Base-by-base conservation (phyloP, 2,113 vertebrate genomes). In the Thamnophis sirtalis region DNA sequence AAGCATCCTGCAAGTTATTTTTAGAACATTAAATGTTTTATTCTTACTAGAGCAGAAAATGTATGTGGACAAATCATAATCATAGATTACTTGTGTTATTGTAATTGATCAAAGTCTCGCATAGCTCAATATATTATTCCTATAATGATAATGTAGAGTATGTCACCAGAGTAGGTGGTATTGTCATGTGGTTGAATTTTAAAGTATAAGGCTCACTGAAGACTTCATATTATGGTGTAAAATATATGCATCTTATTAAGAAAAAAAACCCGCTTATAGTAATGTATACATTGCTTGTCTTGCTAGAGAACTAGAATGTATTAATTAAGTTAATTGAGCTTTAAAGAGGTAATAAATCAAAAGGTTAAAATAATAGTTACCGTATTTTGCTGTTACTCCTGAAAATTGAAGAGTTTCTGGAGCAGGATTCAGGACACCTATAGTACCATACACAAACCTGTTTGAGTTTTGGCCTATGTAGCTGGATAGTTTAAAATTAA, bases 101-200 rank as follows among this genome's bases (percentile, higher is more conserved):
- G 51, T 58, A 50, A 21, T 89, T 33, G 43, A 13, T 84, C 33
- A 38, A 43, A 9, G 43, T 38, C 48, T 54, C 88, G 53, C n/a
- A 7, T 43, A 38, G 17, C 17, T 80, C 33, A 80, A 9, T 38
- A 80, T 80, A 38, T 88, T 88, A 56, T 56, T 88, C 19, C 24
- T 55, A 43, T 28, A 58, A 21, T 95, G 90, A 84, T 63, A 86
- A 87, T 84, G 4, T 96, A 92, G 93, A 91, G 56, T 93, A 84
- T 89, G 56, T 56, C 93, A 87, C 89, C 53, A 50, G 89, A 93
- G 51, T 89, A 89, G 93, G 91, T 94, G 93, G 84, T 89, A 94
- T 89, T 88, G 38, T 92, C 92, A 96, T 92, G 92, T 95, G 92
- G 10, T 48, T 84, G 15, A 54, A 15, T 10, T 15, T 91, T 54